Base-by-base conservation (phyloP, 2,888 invertebrate species). In the Ichneumoninae sp. region DNA sequence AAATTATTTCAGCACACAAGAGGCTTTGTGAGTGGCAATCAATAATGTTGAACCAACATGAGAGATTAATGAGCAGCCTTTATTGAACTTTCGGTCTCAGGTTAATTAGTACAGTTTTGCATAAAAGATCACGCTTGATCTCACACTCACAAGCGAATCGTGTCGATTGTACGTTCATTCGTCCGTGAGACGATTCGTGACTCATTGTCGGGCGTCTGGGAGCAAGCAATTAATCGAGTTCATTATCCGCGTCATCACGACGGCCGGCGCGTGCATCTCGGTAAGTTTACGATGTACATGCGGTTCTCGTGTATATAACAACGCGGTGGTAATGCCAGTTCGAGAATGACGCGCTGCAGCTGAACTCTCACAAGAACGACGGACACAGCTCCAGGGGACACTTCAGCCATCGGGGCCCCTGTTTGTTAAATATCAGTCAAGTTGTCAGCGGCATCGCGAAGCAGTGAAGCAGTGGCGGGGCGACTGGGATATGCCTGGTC, bases 371-470 rank as follows among this genome's bases (percentile, higher is more conserved):
- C 87, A 87, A 83, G 85, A 84, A 85, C 88, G 87, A 65, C 70
- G 79, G 84, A 86, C 87, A 85, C 87, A 80, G 88, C 89, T 87
- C 86, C 84, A 82, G 83, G 85, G 78, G 85, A 87, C 89, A 78
- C 89, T 88, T 82, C 80, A 88, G 87, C 86, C 89, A 88, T 89
- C 89, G 87, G 87, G 87, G 87, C 44, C 87, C 88, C 87, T 89
- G 91, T 91, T 91, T 91, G 91, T 91, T 91, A 89, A 91, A 90
- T 91, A 91, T 91, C 91, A 88, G 87, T 90, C 91, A 90, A 87
- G 87, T 86, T 89, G 91, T 91, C 91, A 89, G 82, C 88, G 57
- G 62, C 60, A 44, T 78, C 80, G 75, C 52, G 52, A 74, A n/a
- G 22, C 22, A 19, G 54, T 52, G 71, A 16, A 65, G 75, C 54